Evolutionary conservation across 2,888 invertebrate species (phyloP).

Genomic region (Orthosia cruda): DNA sequence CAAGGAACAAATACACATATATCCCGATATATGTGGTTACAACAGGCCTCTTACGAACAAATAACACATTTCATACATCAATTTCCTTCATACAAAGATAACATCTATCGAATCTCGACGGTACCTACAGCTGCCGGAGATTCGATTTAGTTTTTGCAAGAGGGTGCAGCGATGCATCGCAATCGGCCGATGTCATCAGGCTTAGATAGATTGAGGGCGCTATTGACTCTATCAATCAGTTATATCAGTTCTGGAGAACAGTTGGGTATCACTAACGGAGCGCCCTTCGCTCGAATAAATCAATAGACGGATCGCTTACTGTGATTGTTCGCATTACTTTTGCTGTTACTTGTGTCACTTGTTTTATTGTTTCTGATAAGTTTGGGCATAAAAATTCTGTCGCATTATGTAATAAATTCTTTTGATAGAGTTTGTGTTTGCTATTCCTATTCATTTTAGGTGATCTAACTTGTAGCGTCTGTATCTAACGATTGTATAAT

Average conservation of each 20-base stretch:
- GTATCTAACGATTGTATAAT: neutral
- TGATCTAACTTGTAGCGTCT: too few relatives aligned
- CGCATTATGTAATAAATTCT: neutral
- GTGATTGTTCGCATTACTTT: slow-evolving; percentile 64
- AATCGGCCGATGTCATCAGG: slow-evolving; percentile 74
- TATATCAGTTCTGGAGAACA: slow-evolving; percentile 64
- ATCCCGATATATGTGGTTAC: slow-evolving; percentile 28
- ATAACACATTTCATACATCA: slow-evolving; percentile 41
- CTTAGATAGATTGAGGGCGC: slow-evolving; percentile 75
- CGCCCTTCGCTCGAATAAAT: slow-evolving; percentile 64
- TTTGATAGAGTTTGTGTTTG: neutral
- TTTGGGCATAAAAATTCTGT: slow-evolving; percentile 14
- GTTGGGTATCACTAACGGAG: slow-evolving; percentile 51
- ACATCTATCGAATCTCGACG: slow-evolving; percentile 46
- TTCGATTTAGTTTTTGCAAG: slow-evolving; percentile 83
- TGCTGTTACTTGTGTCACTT: slow-evolving; percentile 43
- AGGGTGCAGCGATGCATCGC: slow-evolving; percentile 79
- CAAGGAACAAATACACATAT: slow-evolving; percentile 37
- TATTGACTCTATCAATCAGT: slow-evolving; percentile 75
- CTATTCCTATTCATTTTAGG: neutral
- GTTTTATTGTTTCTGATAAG: slow-evolving; percentile 42
- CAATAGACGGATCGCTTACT: slow-evolving; percentile 61
- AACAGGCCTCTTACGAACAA: slow-evolving; percentile 40
- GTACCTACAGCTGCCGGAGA: slow-evolving; percentile 67
- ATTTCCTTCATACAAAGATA: slow-evolving; percentile 50